These are phyloP conservation scores for Oreochromis mossambicus DNA, from an alignment of 2,797 vertebrate species.

Conservation along the genomic window DNA sequence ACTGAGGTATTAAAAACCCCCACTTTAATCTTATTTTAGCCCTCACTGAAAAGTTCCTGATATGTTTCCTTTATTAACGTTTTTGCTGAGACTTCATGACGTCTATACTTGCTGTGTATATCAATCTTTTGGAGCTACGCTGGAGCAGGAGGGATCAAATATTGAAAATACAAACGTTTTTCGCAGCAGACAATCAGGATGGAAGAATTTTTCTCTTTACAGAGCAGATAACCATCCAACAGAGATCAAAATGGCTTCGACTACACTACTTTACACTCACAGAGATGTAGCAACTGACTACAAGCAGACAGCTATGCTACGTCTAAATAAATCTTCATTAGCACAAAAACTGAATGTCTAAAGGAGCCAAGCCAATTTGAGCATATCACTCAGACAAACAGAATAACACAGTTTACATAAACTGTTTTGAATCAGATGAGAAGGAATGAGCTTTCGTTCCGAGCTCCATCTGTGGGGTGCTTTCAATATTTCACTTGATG, in stretches of 20 bases:
- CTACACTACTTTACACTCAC: not conserved
- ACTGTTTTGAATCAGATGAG: constrained; percentile 19
- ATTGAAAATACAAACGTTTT: not conserved
- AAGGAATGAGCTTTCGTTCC: constrained; percentile 9
- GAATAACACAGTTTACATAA: constrained; percentile 13
- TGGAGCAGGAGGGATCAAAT: constrained; percentile 12
- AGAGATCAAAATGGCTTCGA: constrained; percentile 13
- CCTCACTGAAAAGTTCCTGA: not conserved
- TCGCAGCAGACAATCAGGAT: not conserved
- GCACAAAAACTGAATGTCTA: constrained; percentile 8
- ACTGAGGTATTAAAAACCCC: not conserved
- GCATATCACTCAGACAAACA: constrained; percentile 11
- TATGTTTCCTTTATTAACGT: not conserved
- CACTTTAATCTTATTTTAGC: not conserved
- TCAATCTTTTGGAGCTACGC: constrained; percentile 12
- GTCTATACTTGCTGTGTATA: not conserved
- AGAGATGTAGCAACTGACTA: constrained; percentile 30
- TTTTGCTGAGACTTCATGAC: constrained; percentile 5
- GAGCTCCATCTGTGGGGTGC: constrained; percentile 18
- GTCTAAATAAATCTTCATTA: constrained; percentile 46
- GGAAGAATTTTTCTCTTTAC: constrained; percentile 4
- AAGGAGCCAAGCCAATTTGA: constrained; percentile 26
- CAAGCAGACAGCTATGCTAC: constrained; percentile 26
- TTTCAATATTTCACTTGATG: constrained; percentile 43
- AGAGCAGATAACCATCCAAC: constrained; percentile 7